Evolutionary conservation across 2,888 invertebrate species (phyloP).

Genomic region (Philhelius pedissequus): DNA sequence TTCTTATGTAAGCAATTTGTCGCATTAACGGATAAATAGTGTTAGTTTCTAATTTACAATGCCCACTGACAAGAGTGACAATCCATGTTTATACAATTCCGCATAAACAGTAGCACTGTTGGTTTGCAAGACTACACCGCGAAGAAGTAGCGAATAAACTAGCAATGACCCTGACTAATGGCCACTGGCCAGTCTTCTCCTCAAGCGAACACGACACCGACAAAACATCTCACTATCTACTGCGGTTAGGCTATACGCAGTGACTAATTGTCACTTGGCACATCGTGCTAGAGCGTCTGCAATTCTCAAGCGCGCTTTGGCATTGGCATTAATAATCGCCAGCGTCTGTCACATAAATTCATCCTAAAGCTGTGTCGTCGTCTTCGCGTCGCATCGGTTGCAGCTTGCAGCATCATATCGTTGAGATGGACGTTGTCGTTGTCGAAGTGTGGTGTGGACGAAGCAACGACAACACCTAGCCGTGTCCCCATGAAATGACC

Average conservation of each 20-base stretch:
- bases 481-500: conserved; percentile 27
- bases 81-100: conserved; percentile 1
- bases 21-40: conserved; percentile 19
- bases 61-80: conserved; percentile 26
- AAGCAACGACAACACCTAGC: not conserved
- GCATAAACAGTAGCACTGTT: conserved; percentile 21
- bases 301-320: conserved; percentile 39
- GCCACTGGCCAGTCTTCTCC: conserved; percentile 33
- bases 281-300: conserved; percentile 26
- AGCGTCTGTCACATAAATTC: conserved; percentile 63
- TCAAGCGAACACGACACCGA: conserved; percentile 49
- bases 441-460: not conserved
- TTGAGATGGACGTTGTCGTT: not conserved
- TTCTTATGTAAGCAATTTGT: conserved; percentile 30
- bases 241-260: conserved; percentile 32
- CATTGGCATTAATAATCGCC: conserved; percentile 62
- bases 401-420: no score
- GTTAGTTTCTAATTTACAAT: conserved; percentile 45
- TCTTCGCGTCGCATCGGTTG: not conserved
- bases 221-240: conserved; percentile 54
- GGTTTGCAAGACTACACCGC: not conserved
- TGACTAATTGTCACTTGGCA: conserved; percentile 67
- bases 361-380: conserved; percentile 2
- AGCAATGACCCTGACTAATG: conserved; percentile 61
- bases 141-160: conserved; percentile 8